Conservation (phyloP, 2,113 vertebrate genomes). For the Planiliza haematocheilus region DNA sequence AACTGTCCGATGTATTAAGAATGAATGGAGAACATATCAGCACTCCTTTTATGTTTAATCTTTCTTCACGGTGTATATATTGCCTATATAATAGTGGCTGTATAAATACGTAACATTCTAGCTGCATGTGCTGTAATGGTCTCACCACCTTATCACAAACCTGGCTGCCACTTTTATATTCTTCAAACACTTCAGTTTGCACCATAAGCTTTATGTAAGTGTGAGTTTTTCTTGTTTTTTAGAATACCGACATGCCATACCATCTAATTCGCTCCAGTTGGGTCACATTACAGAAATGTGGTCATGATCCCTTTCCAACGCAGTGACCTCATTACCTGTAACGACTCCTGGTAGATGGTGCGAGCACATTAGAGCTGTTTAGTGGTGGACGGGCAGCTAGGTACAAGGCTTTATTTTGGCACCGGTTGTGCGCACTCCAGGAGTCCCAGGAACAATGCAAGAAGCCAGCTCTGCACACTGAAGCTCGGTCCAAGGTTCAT, state of each 20-base stretch:
- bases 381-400: conserved; percentile 40
- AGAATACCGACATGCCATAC: conserved; percentile 6
- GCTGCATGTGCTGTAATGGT: conserved; percentile 7
- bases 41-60: conserved; percentile 1
- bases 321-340: conserved; percentile 74
- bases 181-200: conserved; percentile 44
- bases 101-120: neutral
- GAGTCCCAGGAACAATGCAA: conserved; percentile 51
- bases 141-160: conserved; percentile 39
- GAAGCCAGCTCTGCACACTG: conserved; percentile 33
- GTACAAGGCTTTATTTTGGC: conserved; percentile 58
- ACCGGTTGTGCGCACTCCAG: conserved; percentile 57
- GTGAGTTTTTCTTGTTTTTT: conserved; percentile 38
- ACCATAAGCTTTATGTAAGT: conserved; percentile 28
- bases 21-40: conserved; percentile 3
- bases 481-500: conserved; percentile 43
- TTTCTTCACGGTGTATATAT: neutral
- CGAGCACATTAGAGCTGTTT: conserved; percentile 66
- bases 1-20: conserved; percentile 2
- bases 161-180: conserved; percentile 56
- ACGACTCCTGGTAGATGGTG: conserved; percentile 62
- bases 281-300: conserved; percentile 60
- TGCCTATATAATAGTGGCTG: too few species aligned
- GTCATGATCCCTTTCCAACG: conserved; percentile 60
- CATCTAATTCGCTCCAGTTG: conserved; percentile 62